phyloP scores from a whole-genome alignment of 53 echinoderm and acorn worm species.

The Arbacia lixula region DNA sequence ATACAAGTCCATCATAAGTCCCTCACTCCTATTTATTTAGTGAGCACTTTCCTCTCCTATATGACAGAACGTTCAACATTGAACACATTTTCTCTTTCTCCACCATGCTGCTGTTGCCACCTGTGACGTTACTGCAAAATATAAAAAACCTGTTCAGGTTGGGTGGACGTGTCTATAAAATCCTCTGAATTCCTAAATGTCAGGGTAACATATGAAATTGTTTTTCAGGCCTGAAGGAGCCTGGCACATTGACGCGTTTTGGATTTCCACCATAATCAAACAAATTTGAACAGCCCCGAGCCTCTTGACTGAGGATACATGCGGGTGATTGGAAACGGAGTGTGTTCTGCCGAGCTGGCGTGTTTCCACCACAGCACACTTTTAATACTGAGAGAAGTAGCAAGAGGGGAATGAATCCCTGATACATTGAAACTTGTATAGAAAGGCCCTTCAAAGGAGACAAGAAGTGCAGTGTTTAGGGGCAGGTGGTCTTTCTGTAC shows the following conservation, averaged over 20 bases:
- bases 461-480: no score
- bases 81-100: background rate
- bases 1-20: no score
- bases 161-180: no score
- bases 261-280: conserved; percentile 54
- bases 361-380: conserved; percentile 24
- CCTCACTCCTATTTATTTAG: no score
- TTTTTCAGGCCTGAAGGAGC: conserved; percentile 45
- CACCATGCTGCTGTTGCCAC: background rate
- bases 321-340: conserved; percentile 1
- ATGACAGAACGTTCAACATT: background rate
- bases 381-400: background rate
- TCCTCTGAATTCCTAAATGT: conserved; percentile 12
- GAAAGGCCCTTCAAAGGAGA: background rate
- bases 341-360: background rate
- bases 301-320: background rate
- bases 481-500: no score
- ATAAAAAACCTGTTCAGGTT: background rate
- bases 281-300: conserved; percentile 39
- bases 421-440: background rate
- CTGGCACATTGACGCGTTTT: conserved; percentile 32
- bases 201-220: conserved; percentile 44
- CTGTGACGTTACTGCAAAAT: background rate
- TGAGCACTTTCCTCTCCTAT: background rate
- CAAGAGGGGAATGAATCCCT: background rate